Base-by-base conservation (phyloP, 2,113 vertebrate genomes). In the Cyrtonyx montezumae region DNA sequence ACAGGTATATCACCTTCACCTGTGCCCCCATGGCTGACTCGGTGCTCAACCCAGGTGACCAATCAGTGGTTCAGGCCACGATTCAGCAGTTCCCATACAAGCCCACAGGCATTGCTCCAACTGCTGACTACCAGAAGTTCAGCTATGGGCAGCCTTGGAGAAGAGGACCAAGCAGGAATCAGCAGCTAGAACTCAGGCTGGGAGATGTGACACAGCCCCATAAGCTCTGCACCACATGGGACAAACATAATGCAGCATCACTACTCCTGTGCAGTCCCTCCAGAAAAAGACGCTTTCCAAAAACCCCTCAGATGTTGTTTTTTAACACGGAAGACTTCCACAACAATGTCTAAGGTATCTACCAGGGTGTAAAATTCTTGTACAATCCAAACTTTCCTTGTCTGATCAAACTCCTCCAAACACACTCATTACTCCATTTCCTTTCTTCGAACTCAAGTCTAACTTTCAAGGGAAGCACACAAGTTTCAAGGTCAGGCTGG, bases 161-260 rank as follows among this genome's bases (percentile, higher is more conserved):
- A 73, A 73, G 36, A 80, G 51, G 65, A 84, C 51, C 5, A 36
- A 53, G 14, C 13, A 22, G 53, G n/a, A 84, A 78, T 30, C 53
- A 80, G 37, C 5, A 61, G 59, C 32, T 55, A 77, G 15, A 76
- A 37, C 23, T 28, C 48, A 32, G 53, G 40, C 2, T 75, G 74
- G 23, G 36, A 70, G 80, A 51, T 2, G 2, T 17, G 46, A 67
- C 0, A 0, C 26, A 13, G 1, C 4, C 42, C 19, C 55, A 12
- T 7, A 73, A 36, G 8, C n/a, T n/a, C 53, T 68, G 62, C 20
- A 45, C 26, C 19, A n/a, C 6, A 2, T 5, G 32, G 49, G 13
- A 15, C 30, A 19, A 34, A 8, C 1, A 3, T 2, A 4, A 55
- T 36, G 46, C 34, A 63, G 22, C n/a, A 63, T 8, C 9, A 34